Evolutionary conservation across 2,113 vertebrate genomes (phyloP), one percentile per base, ranked within the genome.

Genomic region (Columba janthina): DNA sequence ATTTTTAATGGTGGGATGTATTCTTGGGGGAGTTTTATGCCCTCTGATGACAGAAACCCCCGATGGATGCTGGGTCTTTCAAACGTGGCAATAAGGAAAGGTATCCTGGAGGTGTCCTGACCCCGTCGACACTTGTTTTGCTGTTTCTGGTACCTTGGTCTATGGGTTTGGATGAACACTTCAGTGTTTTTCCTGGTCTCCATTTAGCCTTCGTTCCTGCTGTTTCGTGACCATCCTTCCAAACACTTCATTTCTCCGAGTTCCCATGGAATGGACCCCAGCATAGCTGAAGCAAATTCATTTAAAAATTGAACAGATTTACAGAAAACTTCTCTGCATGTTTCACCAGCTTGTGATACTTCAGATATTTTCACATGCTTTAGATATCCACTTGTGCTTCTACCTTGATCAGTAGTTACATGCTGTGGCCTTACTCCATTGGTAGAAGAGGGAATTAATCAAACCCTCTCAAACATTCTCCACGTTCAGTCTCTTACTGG

Each of bases 381-480:
- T 80, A 71, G 20, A 40, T 32, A 51, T 7, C 46, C 34, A n/a
- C 28, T 89, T 85, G 9, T 28, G 86, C 62, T 81, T 66, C 75
- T 85, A 29, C 51, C 71, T 50, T 56, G 19, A 50, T 44, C 57
- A 61, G 64, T 62, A 75, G n/a, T 88, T 71, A 75, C 5, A 0
- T 66, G 46, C 40, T 1, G 0, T 17, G 77, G 64, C 50, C 60
- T 85, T 46, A 38, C n/a, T 85, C 42, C 46, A 25, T 25, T 64
- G 60, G 77, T 28, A 82, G 51, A 46, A 95, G 78, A 77, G 20
- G 38, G 72, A 77, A 66, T 93, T 91, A 93, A 93, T 90, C 76
- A 94, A 95, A 65, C 80, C 18, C 62, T 76, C 28, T 65, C 75
- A 87, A 95, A 91, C 78, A 87, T 69, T 85, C 54, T 64, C 83